phyloP scores from a whole-genome alignment of 2,888 invertebrate species.

The Campoplex nolae region DNA sequence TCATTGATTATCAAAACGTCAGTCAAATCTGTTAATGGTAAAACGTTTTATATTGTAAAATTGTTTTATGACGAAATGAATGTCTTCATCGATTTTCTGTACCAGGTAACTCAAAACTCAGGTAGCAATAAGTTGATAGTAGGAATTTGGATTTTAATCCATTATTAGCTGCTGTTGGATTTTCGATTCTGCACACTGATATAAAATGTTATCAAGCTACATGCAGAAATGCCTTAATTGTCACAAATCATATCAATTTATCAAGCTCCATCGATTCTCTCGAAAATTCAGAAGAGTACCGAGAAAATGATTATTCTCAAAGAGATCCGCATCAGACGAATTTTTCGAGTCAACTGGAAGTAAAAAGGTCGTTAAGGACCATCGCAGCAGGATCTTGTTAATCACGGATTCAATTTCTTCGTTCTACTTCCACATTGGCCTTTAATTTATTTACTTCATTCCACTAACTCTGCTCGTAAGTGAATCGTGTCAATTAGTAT shows the following conservation, averaged over 20 bases:
- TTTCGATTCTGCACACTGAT: neutral
- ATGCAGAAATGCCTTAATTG: neutral
- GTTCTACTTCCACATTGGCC: neutral
- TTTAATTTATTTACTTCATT: conserved; percentile 23
- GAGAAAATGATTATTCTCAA: too few species aligned
- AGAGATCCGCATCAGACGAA: neutral
- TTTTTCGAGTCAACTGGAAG: conserved; percentile 31
- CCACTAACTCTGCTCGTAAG: neutral
- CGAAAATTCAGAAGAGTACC: neutral
- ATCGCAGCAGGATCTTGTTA: conserved; percentile 2
- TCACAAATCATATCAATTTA: neutral
- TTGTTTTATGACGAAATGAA: too few species aligned
- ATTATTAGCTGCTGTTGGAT: neutral
- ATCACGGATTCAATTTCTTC: conserved; percentile 19
- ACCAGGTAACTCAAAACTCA: neutral
- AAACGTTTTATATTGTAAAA: too few species aligned
- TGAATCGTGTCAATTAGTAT: neutral
- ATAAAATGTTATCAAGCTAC: neutral
- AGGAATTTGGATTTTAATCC: neutral
- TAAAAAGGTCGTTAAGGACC: conserved; percentile 41
- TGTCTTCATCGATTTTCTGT: too few species aligned
- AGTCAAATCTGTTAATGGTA: neutral
- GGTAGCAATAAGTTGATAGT: too few species aligned
- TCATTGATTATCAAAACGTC: neutral
- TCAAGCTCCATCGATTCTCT: neutral